phyloP scores from a whole-genome alignment of 2,113 vertebrate species.

The Rhinopomastus cyanomelas region DNA sequence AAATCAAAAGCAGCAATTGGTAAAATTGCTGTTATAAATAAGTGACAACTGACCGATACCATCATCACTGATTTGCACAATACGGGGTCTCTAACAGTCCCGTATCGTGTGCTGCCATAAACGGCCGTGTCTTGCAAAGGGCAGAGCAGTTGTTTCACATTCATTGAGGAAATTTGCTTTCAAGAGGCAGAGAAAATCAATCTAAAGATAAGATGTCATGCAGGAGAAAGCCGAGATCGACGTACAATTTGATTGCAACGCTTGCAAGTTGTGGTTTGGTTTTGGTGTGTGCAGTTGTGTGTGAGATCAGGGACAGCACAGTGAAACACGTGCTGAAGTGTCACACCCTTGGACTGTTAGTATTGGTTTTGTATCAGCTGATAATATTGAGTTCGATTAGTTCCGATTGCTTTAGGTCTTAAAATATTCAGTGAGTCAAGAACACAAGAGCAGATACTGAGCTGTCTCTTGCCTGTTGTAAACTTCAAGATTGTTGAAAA shows the following conservation, averaged over 20 bases:
- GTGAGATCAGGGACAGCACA: not conserved
- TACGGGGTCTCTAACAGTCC: not conserved
- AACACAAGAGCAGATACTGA: not conserved
- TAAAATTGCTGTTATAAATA: not conserved
- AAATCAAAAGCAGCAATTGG: not conserved
- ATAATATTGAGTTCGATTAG: not conserved
- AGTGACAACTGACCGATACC: not conserved
- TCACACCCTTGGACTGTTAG: not conserved
- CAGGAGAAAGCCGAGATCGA: not conserved
- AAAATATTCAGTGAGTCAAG: not conserved
- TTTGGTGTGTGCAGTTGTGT: not conserved
- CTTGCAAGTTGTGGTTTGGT: not conserved
- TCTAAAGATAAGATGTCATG: not conserved
- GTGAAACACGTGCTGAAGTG: not conserved
- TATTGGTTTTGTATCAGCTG: not conserved
- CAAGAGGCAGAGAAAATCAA: not conserved
- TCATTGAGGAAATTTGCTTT: not conserved
- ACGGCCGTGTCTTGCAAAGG: rapidly evolving
- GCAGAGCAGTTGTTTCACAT: not conserved
- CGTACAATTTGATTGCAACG: not conserved
- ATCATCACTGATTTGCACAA: not conserved
- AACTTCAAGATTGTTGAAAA: not conserved
- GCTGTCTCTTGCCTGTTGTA: not conserved
- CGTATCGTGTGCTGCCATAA: not conserved
- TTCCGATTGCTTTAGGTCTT: not conserved